A percentile compares a stretch with the other conserved stretches of the same genome.
Conservation (phyloP, 1,140 invertebrate species). For the Vollenhovia emeryi region DNA sequence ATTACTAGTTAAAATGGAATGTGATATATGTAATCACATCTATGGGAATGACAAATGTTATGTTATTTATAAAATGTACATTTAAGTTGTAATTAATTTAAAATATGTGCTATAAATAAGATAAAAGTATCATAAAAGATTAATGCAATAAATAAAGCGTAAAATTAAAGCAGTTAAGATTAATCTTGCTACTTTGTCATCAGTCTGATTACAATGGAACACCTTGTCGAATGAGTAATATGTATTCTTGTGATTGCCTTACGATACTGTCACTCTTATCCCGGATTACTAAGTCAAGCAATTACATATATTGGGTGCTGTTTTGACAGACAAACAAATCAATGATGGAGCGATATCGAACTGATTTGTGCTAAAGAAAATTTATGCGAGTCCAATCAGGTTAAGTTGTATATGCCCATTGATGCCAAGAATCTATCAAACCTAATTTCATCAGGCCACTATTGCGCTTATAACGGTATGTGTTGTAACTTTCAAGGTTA, state of each 20-base stretch:
- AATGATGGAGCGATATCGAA: constrained; percentile 2
- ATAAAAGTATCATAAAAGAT: background rate
- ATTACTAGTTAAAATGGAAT: background rate
- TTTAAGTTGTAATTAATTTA: background rate
- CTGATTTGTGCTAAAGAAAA: background rate
- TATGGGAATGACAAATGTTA: background rate
- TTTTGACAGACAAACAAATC: constrained; percentile 39
- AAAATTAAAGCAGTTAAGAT: background rate
- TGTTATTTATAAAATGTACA: background rate
- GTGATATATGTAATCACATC: background rate
- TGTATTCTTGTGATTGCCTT: constrained; percentile 9
- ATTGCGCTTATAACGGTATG: constrained; percentile 33
- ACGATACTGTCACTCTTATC: constrained; percentile 52
- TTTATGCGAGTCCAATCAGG: constrained; percentile 1
- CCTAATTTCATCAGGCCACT: background rate
- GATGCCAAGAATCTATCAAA: background rate
- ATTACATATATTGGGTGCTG: constrained; percentile 19
- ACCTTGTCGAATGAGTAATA: constrained; percentile 23
- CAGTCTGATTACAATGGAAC: constrained; percentile 15
- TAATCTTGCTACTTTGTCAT: constrained; percentile 5
- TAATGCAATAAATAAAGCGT: background rate
- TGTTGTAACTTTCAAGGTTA: constrained; percentile 48
- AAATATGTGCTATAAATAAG: background rate
- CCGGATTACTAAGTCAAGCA: constrained; percentile 37
- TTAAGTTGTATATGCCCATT: background rate